A percentile compares a stretch with the other conserved stretches of the same genome.
Conservation (phyloP, 23 tunicate species). For the Phallusia fumigata region DNA sequence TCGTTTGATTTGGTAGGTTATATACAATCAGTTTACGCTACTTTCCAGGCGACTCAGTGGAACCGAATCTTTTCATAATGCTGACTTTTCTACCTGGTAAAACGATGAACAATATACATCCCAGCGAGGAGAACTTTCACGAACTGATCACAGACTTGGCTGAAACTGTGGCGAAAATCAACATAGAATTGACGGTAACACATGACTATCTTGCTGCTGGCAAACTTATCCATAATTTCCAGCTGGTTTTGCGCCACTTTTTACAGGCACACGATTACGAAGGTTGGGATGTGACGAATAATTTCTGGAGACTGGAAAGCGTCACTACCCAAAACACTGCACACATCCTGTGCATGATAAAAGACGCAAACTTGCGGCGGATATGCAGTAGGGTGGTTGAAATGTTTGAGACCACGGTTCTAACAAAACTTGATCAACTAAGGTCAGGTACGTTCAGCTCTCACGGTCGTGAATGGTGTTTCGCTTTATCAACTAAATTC, state of each 20-base stretch:
- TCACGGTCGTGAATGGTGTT: too few relatives aligned
- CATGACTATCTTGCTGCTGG: too few relatives aligned
- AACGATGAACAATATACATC: neutral
- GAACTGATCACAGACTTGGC: neutral
- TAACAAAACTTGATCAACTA: neutral
- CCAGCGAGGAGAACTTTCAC: neutral
- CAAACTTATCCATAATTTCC: too few relatives aligned
- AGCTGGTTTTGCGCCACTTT: neutral
- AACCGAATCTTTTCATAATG: neutral
- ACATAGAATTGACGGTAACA: neutral
- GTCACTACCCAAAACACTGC: neutral
- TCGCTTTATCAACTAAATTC: too few relatives aligned
- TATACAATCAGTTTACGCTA: too few relatives aligned
- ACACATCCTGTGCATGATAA: neutral
- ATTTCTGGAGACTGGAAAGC: neutral
- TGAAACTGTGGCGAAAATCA: neutral
- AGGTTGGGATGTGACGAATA: neutral
- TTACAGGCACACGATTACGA: neutral
- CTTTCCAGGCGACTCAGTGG: neutral
- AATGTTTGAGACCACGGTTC: neutral
- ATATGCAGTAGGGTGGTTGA: conserved; percentile 1
- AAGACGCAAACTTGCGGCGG: neutral
- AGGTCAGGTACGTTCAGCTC: neutral
- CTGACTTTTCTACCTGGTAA: neutral
- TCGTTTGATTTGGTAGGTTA: too few relatives aligned